These are phyloP conservation scores for Amphipyra berbera DNA, from an alignment of 2,888 invertebrate genomes.

Conservation along the genomic window DNA sequence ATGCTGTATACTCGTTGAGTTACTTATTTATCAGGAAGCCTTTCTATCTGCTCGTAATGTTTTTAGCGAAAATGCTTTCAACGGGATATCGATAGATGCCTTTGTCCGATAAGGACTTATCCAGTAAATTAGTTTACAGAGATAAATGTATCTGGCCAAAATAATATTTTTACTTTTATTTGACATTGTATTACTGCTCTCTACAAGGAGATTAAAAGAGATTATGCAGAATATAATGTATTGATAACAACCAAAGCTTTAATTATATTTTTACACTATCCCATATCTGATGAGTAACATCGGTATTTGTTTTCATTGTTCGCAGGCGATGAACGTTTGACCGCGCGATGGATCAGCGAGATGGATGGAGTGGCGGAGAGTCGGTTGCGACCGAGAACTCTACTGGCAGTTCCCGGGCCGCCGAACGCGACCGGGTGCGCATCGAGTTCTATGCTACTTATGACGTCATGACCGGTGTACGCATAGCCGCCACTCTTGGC, in stretches of 20 bases:
- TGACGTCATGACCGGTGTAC: slow-evolving; percentile 97
- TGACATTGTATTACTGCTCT: slow-evolving; percentile 1
- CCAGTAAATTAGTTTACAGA: slow-evolving; percentile 6
- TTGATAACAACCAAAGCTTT: slow-evolving; percentile 20
- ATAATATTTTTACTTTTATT: slow-evolving; percentile 3
- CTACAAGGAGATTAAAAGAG: slow-evolving; percentile 15
- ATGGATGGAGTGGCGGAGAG: slow-evolving; percentile 82
- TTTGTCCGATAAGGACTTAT: slow-evolving; percentile 7
- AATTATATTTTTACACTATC: slow-evolving; percentile 11
- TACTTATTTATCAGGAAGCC: no score
- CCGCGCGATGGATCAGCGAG: slow-evolving; percentile 84
- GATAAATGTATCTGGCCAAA: slow-evolving; percentile 12
- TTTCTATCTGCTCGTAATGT: no score
- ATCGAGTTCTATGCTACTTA: slow-evolving; percentile 96
- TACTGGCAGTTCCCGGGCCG: slow-evolving; percentile 79
- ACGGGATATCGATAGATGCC: not conserved
- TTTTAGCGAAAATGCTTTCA: not conserved
- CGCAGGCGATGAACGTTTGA: slow-evolving; percentile 87
- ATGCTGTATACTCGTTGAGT: no score
- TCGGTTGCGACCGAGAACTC: slow-evolving; percentile 78
- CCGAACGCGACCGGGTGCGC: slow-evolving; percentile 92
- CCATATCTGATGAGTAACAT: slow-evolving; percentile 24
- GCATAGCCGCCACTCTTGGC: slow-evolving; percentile 97
- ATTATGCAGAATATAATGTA: slow-evolving; percentile 10
- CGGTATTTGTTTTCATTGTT: slow-evolving; percentile 63